These are phyloP conservation scores for Digitonthophagus gazella DNA, from an alignment of 2,888 invertebrate genomes.

Conservation along the genomic window DNA sequence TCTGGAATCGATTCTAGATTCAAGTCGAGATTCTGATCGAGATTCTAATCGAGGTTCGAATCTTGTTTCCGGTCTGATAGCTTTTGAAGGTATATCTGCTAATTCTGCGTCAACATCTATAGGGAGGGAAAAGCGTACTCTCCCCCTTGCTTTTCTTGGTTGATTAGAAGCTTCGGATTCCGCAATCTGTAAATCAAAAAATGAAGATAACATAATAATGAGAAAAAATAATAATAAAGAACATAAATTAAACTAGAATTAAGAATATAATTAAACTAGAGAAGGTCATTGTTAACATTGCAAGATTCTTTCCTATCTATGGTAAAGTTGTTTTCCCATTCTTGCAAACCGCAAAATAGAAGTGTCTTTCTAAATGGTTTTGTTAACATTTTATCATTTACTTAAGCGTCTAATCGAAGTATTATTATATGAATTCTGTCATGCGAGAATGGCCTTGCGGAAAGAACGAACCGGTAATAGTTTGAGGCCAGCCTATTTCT, in stretches of 20 bases:
- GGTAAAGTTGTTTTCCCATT: background rate
- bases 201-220: no score
- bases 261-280: no score
- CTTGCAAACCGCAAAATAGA: background rate
- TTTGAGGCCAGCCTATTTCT: background rate
- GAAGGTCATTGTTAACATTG: background rate
- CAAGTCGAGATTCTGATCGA: background rate
- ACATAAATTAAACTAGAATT: no score
- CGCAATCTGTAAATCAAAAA: constrained; percentile 31
- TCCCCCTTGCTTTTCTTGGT: constrained; percentile 41
- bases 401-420: background rate
- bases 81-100: constrained; percentile 9
- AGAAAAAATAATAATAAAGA: no score
- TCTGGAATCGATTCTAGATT: background rate
- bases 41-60: background rate
- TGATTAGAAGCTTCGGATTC: constrained; percentile 37
- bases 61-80: constrained; percentile 22
- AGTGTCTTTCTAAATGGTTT: background rate
- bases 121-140: constrained; percentile 43
- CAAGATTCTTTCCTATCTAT: background rate
- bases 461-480: background rate
- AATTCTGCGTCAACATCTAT: constrained; percentile 38
- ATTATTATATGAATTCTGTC: background rate
- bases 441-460: background rate
- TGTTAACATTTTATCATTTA: background rate